Conservation (phyloP, 2,888 invertebrate species). For the Thecophora atra region DNA sequence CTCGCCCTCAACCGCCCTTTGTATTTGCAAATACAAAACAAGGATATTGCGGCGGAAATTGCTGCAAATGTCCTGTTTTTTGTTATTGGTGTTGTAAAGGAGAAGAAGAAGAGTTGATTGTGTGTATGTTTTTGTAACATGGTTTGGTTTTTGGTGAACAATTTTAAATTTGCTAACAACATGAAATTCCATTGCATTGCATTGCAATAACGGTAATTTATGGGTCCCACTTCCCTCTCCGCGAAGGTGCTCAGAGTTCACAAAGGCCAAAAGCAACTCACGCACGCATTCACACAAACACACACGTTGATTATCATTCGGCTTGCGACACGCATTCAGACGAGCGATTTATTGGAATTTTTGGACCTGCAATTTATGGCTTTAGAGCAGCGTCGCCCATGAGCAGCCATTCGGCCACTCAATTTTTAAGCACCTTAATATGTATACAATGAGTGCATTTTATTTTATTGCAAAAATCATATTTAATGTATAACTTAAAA, state of each 20-base stretch:
- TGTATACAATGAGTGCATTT: too few species aligned
- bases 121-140: not conserved
- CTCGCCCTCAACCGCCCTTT: not conserved
- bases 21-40: not conserved
- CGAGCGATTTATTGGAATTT: not conserved
- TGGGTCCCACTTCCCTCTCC: not conserved
- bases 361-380: not conserved
- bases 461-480: too few species aligned
- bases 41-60: constrained; percentile 38
- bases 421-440: too few species aligned
- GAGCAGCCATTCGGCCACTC: too few species aligned
- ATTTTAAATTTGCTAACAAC: constrained; percentile 37
- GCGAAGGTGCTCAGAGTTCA: not conserved
- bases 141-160: constrained; percentile 9
- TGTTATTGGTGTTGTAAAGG: constrained; percentile 12
- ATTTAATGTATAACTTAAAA: too few species aligned
- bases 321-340: constrained; percentile 30
- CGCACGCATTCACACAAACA: constrained; percentile 1
- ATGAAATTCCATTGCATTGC: constrained; percentile 29
- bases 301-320: constrained; percentile 23
- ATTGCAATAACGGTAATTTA: constrained; percentile 37
- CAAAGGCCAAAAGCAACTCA: not conserved
- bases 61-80: constrained; percentile 26
- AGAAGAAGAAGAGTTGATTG: not conserved
- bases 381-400: too few species aligned